Percentiles rank a stretch among this genome's conserved stretches.
phyloP scores from a whole-genome alignment of 1,140 invertebrate species.

The Drosophila kepulauana region DNA sequence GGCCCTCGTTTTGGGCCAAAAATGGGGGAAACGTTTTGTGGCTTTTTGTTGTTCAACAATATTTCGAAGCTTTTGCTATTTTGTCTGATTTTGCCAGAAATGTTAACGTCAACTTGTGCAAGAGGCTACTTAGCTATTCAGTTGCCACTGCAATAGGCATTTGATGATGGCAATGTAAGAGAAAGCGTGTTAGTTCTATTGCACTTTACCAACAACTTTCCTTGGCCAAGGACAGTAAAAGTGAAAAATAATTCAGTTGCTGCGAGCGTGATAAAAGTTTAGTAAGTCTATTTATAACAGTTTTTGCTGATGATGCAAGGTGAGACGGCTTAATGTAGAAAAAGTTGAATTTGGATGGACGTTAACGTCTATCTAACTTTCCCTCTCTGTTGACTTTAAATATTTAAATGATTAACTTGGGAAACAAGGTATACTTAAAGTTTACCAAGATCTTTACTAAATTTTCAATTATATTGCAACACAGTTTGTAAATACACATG shows the following conservation, averaged over 20 bases:
- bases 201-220: slow-evolving; percentile 14
- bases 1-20: slow-evolving; percentile 21
- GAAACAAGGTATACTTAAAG: no score
- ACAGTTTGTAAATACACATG: no score
- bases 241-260: neutral
- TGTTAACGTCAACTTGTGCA: slow-evolving; percentile 40
- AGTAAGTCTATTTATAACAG: no score
- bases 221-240: slow-evolving; percentile 11
- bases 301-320: no score
- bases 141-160: slow-evolving; percentile 54
- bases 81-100: slow-evolving; percentile 66
- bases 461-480: no score
- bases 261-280: neutral
- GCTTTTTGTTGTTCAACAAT: slow-evolving; percentile 53
- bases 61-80: slow-evolving; percentile 48
- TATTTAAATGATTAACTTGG: no score
- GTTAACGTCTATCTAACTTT: no score
- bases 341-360: no score
- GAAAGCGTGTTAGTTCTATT: neutral
- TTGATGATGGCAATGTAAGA: slow-evolving; percentile 25
- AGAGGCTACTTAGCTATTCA: slow-evolving; percentile 61
- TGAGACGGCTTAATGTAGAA: no score
- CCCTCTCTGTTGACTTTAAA: no score
- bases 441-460: no score
- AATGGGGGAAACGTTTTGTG: slow-evolving; percentile 49